Evolutionary conservation across 1,140 invertebrate species (phyloP).

Genomic region (Drosophila repletoides): DNA sequence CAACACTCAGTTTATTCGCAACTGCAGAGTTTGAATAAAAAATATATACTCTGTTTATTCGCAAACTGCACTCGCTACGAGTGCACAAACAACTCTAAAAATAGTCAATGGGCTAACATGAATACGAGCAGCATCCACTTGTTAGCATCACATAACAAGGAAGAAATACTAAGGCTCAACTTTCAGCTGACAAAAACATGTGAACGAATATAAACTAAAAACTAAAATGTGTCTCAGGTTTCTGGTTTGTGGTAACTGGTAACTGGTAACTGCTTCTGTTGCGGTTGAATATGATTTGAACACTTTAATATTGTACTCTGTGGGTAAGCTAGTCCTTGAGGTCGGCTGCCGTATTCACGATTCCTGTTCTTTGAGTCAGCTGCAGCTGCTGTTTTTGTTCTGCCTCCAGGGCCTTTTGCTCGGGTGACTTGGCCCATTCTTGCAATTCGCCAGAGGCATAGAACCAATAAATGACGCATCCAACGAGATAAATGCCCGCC

Average conservation of each 20-base stretch:
- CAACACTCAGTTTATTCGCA: too few relatives aligned
- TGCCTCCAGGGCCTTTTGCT: constrained; percentile 62
- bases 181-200: constrained; percentile 28
- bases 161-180: constrained; percentile 48
- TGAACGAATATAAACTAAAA: constrained; percentile 36
- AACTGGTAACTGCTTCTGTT: neutral
- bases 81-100: constrained; percentile 39
- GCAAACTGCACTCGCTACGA: constrained; percentile 40
- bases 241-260: too few relatives aligned
- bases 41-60: constrained; percentile 65
- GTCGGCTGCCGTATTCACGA: constrained; percentile 62
- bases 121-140: constrained; percentile 48
- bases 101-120: constrained; percentile 53
- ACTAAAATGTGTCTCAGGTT: constrained; percentile 33
- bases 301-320: constrained; percentile 11
- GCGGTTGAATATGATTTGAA: neutral
- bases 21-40: constrained; percentile 40
- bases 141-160: constrained; percentile 63
- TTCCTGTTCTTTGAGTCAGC: constrained; percentile 51
- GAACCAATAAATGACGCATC: constrained; percentile 90
- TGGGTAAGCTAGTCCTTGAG: constrained; percentile 54
- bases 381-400: constrained; percentile 63
- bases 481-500: constrained; percentile 89
- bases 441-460: constrained; percentile 92
- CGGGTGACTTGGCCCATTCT: constrained; percentile 86